Conservation (phyloP, 2,113 vertebrate species). For the Sorex fumeus region DNA sequence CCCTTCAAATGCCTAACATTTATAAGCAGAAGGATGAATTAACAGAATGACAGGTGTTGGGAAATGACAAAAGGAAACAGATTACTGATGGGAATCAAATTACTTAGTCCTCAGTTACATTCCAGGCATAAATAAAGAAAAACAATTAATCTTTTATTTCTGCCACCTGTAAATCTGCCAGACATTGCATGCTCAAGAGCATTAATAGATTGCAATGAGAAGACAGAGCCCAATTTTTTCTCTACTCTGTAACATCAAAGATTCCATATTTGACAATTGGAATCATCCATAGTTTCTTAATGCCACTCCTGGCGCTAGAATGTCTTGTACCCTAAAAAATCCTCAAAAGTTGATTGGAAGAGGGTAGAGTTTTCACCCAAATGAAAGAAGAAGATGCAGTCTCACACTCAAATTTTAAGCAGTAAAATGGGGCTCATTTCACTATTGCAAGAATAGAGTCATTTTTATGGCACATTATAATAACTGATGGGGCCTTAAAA, state of each 20-base stretch:
- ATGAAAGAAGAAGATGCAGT: not conserved
- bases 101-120: slow-evolving; percentile 57
- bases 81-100: slow-evolving; percentile 78
- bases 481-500: not conserved
- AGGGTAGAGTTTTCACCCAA: not conserved
- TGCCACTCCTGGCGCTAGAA: not conserved
- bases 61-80: slow-evolving; percentile 72
- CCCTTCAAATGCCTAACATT: slow-evolving; percentile 48
- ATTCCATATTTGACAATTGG: not conserved
- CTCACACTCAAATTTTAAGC: not conserved
- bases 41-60: slow-evolving; percentile 51
- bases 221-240: slow-evolving; percentile 13
- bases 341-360: not conserved
- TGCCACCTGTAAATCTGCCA: slow-evolving; percentile 67
- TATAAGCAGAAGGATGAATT: slow-evolving; percentile 65
- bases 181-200: slow-evolving; percentile 23
- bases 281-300: not conserved
- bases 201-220: slow-evolving; percentile 67
- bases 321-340: not conserved
- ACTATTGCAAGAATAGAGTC: not conserved
- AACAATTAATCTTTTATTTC: slow-evolving; percentile 78
- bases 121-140: slow-evolving; percentile 73
- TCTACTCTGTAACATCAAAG: not conserved
- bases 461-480: not conserved
- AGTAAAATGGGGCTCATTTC: not conserved